Evolutionary conservation across 1,140 invertebrate genomes (phyloP).

Genomic region (Bombus difficillimus): DNA sequence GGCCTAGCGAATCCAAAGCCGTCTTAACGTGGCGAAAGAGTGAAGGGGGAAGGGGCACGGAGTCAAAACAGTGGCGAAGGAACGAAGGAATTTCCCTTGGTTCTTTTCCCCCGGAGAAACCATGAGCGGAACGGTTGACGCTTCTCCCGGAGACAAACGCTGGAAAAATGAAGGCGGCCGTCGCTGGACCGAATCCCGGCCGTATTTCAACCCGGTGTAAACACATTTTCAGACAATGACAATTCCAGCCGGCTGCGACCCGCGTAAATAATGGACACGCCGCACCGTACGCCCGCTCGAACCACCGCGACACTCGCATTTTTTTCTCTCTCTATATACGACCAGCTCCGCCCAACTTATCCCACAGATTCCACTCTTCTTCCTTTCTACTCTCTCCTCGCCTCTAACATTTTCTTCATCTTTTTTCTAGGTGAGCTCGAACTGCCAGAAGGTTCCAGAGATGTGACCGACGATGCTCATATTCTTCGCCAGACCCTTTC

Average conservation of each 20-base stretch:
- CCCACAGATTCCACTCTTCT: neutral
- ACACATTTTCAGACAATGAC: slow-evolving; percentile 62
- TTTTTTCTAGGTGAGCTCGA: neutral
- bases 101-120: neutral
- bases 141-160: slow-evolving; percentile 57
- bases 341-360: neutral
- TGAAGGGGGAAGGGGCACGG: too few species aligned
- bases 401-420: slow-evolving; percentile 16
- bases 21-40: neutral
- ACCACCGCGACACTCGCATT: slow-evolving; percentile 17
- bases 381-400: slow-evolving; percentile 33
- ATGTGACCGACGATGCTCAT: too few species aligned
- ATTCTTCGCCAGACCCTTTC: too few species aligned
- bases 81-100: neutral
- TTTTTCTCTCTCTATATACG: slow-evolving; percentile 11
- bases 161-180: slow-evolving; percentile 65
- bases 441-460: too few species aligned
- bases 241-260: slow-evolving; percentile 30
- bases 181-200: slow-evolving; percentile 57
- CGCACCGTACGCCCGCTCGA: slow-evolving; percentile 9
- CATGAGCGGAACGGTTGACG: slow-evolving; percentile 27
- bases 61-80: neutral
- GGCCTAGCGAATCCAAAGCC: neutral
- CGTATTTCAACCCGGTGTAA: slow-evolving; percentile 63
- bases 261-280: slow-evolving; percentile 66